Percentiles rank a stretch among this genome's conserved stretches.
These are phyloP conservation scores for Cirrhinus molitorella DNA, from an alignment of 2,797 vertebrate genomes.

Conservation along the genomic window DNA sequence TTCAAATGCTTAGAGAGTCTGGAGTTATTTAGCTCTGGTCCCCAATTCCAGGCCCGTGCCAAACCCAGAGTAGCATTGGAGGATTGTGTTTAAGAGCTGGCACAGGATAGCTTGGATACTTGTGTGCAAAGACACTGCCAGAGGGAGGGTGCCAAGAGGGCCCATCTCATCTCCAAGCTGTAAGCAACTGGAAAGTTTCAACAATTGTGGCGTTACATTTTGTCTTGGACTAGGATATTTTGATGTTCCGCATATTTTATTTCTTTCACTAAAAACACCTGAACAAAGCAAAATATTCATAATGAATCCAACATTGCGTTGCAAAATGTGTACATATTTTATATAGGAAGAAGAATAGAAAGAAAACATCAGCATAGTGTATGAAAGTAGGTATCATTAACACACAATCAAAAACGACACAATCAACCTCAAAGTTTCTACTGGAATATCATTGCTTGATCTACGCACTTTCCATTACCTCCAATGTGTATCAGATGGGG, in stretches of 20 bases:
- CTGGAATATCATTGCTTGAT: conserved; percentile 59
- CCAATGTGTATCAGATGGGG: conserved; percentile 75
- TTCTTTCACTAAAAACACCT: conserved; percentile 19
- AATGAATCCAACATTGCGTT: background rate
- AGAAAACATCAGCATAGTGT: background rate
- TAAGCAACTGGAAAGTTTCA: conserved; percentile 63
- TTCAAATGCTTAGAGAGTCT: conserved; percentile 75
- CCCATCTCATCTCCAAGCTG: conserved; percentile 59
- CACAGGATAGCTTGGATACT: conserved; percentile 68
- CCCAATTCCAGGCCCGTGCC: conserved; percentile 68
- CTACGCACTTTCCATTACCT: conserved; percentile 65
- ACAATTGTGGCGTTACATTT: conserved; percentile 44
- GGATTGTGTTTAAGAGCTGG: conserved; percentile 70
- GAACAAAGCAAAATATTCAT: background rate
- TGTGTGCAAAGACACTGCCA: conserved; percentile 64
- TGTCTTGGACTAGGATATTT: conserved; percentile 31
- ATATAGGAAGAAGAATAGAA: background rate
- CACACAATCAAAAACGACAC: conserved; percentile 52
- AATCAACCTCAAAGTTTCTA: conserved; percentile 57
- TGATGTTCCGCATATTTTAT: conserved; percentile 18
- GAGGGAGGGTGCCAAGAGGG: conserved; percentile 62
- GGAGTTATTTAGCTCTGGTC: conserved; percentile 72
- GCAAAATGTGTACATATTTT: background rate
- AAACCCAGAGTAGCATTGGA: conserved; percentile 66
- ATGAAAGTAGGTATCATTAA: conserved; percentile 48